Percentiles rank a stretch among this genome's conserved stretches.
These are phyloP conservation scores for Paraescarpia echinospica DNA, from an alignment of 1,140 invertebrate species.

Conservation along the genomic window DNA sequence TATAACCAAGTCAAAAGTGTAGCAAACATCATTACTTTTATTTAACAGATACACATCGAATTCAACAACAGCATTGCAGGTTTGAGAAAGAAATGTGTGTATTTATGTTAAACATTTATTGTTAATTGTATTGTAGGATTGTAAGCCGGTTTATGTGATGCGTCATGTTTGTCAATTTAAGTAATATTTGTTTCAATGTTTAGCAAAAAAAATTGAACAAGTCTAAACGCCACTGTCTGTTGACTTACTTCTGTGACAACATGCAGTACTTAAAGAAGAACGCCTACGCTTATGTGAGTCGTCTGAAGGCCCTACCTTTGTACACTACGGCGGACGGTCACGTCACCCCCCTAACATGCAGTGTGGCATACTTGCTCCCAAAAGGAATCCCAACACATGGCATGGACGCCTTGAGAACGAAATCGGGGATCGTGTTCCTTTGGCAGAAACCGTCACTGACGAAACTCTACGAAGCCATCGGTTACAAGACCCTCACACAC, in stretches of 20 bases:
- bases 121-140: no score
- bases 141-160: no score
- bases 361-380: constrained; percentile 17
- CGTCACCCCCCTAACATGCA: neutral
- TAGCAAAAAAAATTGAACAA: neutral
- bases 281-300: neutral
- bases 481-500: constrained; percentile 11
- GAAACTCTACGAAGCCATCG: constrained; percentile 23
- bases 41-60: no score
- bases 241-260: constrained; percentile 27
- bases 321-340: constrained; percentile 14
- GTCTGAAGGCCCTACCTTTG: constrained; percentile 15
- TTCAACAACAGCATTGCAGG: no score
- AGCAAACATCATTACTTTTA: no score
- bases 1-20: no score
- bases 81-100: no score
- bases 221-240: constrained; percentile 13
- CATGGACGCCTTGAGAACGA: constrained; percentile 14
- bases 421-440: constrained; percentile 19
- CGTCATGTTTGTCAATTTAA: no score
- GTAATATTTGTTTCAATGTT: no score
- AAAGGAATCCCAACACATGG: constrained; percentile 17
- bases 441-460: constrained; percentile 11
- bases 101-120: no score
- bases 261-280: constrained; percentile 9